Base-by-base conservation (phyloP, 2,888 invertebrate species). In the Ennomos erosarius region DNA sequence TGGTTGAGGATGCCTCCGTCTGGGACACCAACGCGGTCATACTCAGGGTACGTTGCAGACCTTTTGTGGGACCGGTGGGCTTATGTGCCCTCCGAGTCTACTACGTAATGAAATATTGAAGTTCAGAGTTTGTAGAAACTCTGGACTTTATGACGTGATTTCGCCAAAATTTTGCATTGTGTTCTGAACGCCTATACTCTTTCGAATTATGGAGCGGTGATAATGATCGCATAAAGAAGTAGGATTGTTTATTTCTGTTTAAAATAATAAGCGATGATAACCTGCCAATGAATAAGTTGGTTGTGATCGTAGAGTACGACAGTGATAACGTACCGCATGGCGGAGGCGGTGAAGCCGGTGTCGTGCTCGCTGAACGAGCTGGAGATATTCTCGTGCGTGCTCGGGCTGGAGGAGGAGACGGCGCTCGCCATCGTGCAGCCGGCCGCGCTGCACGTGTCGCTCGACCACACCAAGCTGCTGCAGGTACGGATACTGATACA, bases 341-440 rank as follows among this genome's bases (percentile, higher is more conserved):
- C 94, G 63, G 94, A 95, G 67, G 87, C 88, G 13, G 94, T 95
- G 72, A 95, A 96, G 78, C 97, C 97, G 0, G 90, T 98, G 52
- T 96, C 97, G 2, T 97, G 98, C 76, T 97, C 96, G 82, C 93
- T 99, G 52, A 97, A 97, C 79, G 96, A 96, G 76, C 95, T 98
- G 75, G 99, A 99, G 90, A 95, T 99, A 82, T 99, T 98, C 89
- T 98, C 98, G 2, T 97, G 98, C 83, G 95, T 97, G 70, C 92
- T 99, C 64, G 98, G 97, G 8, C 94, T 96, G 74, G 98, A 99
- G 90, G 97, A 98, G 65, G 97, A 97, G 79, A 98, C 98, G 0
- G 98, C 99, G 0, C 90, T 99, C 12, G 97, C 98, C 37, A 99
- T 99, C 74, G 96, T 99, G 55, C 98, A 98, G 86, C 99, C 98